These are phyloP conservation scores for Elephantulus edwardii DNA, from an alignment of 2,113 vertebrate genomes.

Conservation along the genomic window DNA sequence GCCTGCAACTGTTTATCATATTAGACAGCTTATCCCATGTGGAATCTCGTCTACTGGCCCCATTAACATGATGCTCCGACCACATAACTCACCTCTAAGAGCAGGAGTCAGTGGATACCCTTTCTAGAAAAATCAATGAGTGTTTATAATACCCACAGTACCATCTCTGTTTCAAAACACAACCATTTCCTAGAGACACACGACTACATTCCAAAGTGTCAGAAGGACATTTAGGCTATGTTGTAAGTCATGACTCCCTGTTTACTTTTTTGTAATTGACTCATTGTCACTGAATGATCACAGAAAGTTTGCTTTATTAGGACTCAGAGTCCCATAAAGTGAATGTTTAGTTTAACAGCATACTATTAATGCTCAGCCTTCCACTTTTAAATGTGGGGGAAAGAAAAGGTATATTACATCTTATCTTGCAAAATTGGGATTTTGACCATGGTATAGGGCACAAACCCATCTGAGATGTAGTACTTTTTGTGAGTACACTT, in stretches of 20 bases:
- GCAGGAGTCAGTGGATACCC: background rate
- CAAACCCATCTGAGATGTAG: background rate
- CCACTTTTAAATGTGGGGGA: background rate
- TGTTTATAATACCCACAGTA: background rate
- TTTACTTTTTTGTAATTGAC: conserved; percentile 20
- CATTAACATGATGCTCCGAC: background rate
- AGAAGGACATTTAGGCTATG: background rate
- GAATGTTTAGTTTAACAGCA: background rate
- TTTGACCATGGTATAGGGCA: background rate
- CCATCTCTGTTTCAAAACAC: background rate
- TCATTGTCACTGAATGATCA: background rate
- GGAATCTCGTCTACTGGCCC: background rate
- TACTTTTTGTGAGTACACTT: background rate
- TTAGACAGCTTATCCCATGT: background rate
- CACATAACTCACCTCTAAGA: background rate
- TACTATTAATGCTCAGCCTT: background rate
- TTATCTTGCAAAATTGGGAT: background rate
- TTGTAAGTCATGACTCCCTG: background rate
- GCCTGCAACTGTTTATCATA: background rate
- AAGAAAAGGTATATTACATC: background rate
- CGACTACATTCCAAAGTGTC: background rate
- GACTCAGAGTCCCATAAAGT: background rate
- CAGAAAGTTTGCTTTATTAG: background rate
- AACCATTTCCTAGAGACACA: background rate
- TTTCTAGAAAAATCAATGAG: background rate